Base-by-base conservation (phyloP, 2,888 invertebrate genomes). In the Julus scanicus region DNA sequence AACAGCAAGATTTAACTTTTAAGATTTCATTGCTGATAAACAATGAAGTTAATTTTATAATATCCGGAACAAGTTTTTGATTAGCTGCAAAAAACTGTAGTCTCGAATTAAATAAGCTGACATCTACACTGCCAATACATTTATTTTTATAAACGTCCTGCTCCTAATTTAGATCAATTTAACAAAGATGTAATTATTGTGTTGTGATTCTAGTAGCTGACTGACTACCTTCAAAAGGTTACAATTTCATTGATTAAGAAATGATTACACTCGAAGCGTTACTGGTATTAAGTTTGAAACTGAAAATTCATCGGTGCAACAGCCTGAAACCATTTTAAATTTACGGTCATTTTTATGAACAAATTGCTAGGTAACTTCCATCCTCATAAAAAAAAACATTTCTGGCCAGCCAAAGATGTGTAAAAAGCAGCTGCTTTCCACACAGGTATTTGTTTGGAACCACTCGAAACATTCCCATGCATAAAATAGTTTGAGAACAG, bases 401-500 rank as follows among this genome's bases (percentile, higher is more conserved):
- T 63, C 63, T n/a, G 63, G 63, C 63, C 17, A n/a, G n/a, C 63
- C 63, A 63, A 63, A 63, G 63, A 63, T 63, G 63, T 63, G 63
- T 63, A 63, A 63, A 63, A 63, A 63, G 63, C 63, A 84, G 84
- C 44, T 40, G 84, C 29, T 84, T 86, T 86, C 49, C 86, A 44
- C 39, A 44, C 39, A 48, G 48, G 44, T 86, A 48, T 86, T 86
- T 86, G 29, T 48, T 86, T 86, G 29, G 29, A 29, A 86, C 44
- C 29, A 49, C 86, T 44, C n/a, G 86, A n/a, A 48, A 49, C 86
- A 86, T 86, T 86, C 49, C 48, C 49, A 49, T 86, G 86, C 49
- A 48, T 49, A 86, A 86, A 86, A 86, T 86, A 86, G 44, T 49
- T 86, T 4, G 48, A 40, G 86, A 86, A 86, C 86, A 49, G 44